phyloP scores from a whole-genome alignment of 1,140 invertebrate genomes.

The Apis cerana region DNA sequence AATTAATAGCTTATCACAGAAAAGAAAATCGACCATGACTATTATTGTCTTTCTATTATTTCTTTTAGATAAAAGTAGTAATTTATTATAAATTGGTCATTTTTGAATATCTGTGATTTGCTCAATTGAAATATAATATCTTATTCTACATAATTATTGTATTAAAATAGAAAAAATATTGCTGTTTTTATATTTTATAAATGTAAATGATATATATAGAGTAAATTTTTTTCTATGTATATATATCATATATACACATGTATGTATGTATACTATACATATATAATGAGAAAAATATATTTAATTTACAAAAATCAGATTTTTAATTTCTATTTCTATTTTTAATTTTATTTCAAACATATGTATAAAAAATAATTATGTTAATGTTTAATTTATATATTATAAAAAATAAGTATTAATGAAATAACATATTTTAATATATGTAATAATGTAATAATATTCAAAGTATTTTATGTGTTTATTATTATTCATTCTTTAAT shows the following conservation, averaged over 20 bases:
- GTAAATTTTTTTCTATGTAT: constrained; percentile 3
- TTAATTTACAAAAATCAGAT: constrained; percentile 52
- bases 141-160: constrained; percentile 41
- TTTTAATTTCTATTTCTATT: constrained; percentile 20
- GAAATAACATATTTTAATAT: neutral
- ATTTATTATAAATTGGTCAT: constrained; percentile 57
- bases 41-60: constrained; percentile 3
- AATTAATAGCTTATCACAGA: constrained; percentile 36
- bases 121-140: constrained; percentile 30
- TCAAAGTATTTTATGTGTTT: neutral
- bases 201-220: constrained; percentile 51
- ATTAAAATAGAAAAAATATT: constrained; percentile 58
- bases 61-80: constrained; percentile 47
- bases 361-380: constrained; percentile 59
- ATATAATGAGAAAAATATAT: constrained; percentile 61
- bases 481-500: neutral
- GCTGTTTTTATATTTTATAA: constrained; percentile 73
- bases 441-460: constrained; percentile 16
- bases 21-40: constrained; percentile 37
- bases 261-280: constrained; percentile 25
- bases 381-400: constrained; percentile 6
- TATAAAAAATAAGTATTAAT: neutral
- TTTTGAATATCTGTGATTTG: constrained; percentile 68
- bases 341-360: neutral
- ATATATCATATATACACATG: neutral